Evolutionary conservation across 2,888 invertebrate genomes (phyloP).

Genomic region (Leucophenga montana): DNA sequence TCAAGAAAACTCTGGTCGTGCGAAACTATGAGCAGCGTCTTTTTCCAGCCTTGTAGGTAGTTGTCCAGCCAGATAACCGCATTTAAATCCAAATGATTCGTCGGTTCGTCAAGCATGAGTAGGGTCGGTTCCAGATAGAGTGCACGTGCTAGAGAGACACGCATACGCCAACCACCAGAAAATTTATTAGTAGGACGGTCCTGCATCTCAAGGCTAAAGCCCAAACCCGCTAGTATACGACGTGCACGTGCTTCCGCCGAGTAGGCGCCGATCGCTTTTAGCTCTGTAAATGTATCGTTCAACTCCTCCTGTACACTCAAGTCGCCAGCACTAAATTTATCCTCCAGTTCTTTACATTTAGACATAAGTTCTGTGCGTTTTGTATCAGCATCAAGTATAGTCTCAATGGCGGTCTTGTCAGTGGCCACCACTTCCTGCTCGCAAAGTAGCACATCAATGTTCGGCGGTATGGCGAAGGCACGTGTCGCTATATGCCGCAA

Average conservation of each 20-base stretch:
- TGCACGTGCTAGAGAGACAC: constrained; percentile 96
- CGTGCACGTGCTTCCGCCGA: constrained; percentile 97
- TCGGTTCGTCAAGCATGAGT: constrained; percentile 98
- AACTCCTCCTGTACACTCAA: constrained; percentile 83
- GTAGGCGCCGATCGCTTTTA: constrained; percentile 97
- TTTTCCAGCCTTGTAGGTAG: constrained; percentile 98
- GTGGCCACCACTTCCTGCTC: constrained; percentile 99
- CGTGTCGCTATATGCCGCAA: constrained; percentile 92
- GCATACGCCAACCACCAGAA: constrained; percentile 99
- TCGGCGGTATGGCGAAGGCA: constrained; percentile 94
- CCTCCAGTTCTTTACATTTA: constrained; percentile 88
- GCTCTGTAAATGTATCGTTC: constrained; percentile 93
- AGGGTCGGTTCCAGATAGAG: constrained; percentile 97
- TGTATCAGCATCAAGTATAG: constrained; percentile 93
- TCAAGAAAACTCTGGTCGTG: constrained; percentile 99
- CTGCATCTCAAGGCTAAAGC: constrained; percentile 92
- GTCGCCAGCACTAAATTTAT: constrained; percentile 82
- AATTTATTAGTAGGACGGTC: constrained; percentile 91
- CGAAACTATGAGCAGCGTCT: constrained; percentile 97
- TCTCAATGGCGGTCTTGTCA: constrained; percentile 92
- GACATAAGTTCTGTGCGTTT: constrained; percentile 87
- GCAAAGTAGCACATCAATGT: constrained; percentile 95
- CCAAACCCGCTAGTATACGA: constrained; percentile 96
- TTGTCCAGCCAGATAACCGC: constrained; percentile 99
- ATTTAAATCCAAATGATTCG: constrained; percentile 98